Evolutionary conservation across 2,113 vertebrate genomes (phyloP).

Genomic region (Phycodurus eques): DNA sequence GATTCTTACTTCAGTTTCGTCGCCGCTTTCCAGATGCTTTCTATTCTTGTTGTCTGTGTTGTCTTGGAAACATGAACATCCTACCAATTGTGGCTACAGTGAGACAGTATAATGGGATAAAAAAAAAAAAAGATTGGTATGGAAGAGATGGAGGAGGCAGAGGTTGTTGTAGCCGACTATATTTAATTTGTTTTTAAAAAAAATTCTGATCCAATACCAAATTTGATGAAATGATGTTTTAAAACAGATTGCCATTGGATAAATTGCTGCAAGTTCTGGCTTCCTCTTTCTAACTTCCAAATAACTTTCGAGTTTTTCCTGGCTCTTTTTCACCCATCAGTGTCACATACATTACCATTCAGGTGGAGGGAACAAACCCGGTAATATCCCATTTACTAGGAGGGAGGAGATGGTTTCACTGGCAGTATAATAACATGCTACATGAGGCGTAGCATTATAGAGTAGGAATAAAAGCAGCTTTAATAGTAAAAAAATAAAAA

Average conservation of each 20-base stretch:
- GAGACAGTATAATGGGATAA: slow-evolving; percentile 9
- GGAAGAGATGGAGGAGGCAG: slow-evolving; percentile 13
- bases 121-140: not conserved
- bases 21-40: slow-evolving; percentile 23
- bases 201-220: slow-evolving; percentile 67
- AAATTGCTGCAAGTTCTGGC: slow-evolving; percentile 54
- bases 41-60: slow-evolving; percentile 33
- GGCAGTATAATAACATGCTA: slow-evolving; percentile 78
- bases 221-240: slow-evolving; percentile 68
- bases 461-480: slow-evolving; percentile 76
- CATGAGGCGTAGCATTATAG: slow-evolving; percentile 72
- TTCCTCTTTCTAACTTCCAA: slow-evolving; percentile 72
- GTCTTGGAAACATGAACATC: slow-evolving; percentile 48
- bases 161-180: slow-evolving; percentile 56
- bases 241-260: slow-evolving; percentile 73
- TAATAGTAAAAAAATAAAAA: slow-evolving; percentile 65
- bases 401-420: slow-evolving; percentile 73
- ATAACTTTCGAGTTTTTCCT: slow-evolving; percentile 68
- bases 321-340: slow-evolving; percentile 65
- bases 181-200: slow-evolving; percentile 48
- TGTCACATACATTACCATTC: slow-evolving; percentile 73
- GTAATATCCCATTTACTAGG: slow-evolving; percentile 80
- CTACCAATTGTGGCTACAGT: slow-evolving; percentile 20
- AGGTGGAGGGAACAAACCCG: slow-evolving; percentile 69
- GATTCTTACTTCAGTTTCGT: slow-evolving; percentile 40